Evolutionary conservation across 2,797 vertebrate species (phyloP).

Genomic region (Tauraco hartlaubi): DNA sequence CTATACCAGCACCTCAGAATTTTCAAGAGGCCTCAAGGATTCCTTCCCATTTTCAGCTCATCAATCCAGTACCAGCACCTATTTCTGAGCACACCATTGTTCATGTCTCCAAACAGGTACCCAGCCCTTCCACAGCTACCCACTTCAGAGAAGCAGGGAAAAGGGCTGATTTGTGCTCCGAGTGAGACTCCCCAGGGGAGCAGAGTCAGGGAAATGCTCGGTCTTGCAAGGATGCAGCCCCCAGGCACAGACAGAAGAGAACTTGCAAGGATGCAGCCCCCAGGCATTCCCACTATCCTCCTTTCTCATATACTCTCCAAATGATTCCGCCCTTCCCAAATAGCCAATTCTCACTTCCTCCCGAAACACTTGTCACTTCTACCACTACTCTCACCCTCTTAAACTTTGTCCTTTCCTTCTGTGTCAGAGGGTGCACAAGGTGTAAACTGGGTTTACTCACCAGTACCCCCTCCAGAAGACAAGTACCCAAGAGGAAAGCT

Average conservation of each 20-base stretch:
- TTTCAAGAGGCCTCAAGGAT: background rate
- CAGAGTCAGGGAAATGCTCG: background rate
- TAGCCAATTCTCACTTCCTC: background rate
- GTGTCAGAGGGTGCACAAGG: background rate
- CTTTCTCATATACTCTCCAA: background rate
- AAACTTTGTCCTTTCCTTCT: background rate
- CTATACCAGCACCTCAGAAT: background rate
- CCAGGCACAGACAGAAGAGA: background rate
- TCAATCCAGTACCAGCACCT: background rate
- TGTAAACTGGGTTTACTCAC: background rate
- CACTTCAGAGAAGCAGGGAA: background rate
- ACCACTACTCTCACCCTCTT: background rate
- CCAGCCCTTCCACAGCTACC: background rate
- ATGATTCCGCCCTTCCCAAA: background rate
- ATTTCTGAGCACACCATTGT: rapidly evolving
- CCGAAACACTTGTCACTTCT: conserved; percentile 26
- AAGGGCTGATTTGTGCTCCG: too few species aligned
- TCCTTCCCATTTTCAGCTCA: background rate
- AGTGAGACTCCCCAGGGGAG: rapidly evolving
- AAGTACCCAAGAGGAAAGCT: background rate
- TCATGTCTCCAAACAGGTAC: background rate
- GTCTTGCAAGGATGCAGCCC: background rate
- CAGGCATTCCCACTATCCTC: background rate
- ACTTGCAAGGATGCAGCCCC: background rate
- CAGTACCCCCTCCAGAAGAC: background rate